Base-by-base conservation (phyloP, 2,888 invertebrate genomes). In the Calameuta filiformis region DNA sequence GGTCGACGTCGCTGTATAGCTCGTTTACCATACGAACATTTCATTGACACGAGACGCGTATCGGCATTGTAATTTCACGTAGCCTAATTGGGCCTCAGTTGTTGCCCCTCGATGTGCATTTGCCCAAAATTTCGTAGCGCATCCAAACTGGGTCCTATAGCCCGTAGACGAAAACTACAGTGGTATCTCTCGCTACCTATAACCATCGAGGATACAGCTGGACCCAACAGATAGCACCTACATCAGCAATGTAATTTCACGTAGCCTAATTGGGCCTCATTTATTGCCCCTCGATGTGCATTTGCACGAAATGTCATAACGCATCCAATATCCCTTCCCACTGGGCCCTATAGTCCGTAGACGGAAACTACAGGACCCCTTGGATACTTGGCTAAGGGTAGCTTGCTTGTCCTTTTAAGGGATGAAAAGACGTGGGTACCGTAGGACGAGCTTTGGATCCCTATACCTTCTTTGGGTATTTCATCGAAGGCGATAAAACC, bases 401-500 rank as follows among this genome's bases (percentile, higher is more conserved):
- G 23, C 56, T 6, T 2, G 56, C 56, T 56, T 9, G 23, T 56
- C 23, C 56, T 6, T 56, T 56, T 56, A 56, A 56, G 23, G 56
- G 56, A 56, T 56, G 3, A 56, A 56, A 23, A 56, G 23, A 23
- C 23, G 56, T 56, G 23, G 56, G 56, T 23, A 56, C 23, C 23
- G 0, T 23, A 56, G 56, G 56, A 56, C 56, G 23, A 23, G 2
- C 56, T 56, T 56, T 9, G 23, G 56, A 23, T 56, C 23, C 56
- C 56, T 23, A 6, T 56, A 56, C 23, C 56, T 56, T 56, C 56
- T 23, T 23, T 56, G 56, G 80, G 33, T 83, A 83, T 88, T 88
- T 88, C 85, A 87, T 84, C 84, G 84, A 87, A 90, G 90, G 89
- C 87, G 90, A 90, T 83, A 86, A 87, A 90, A 90, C 89, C 89